phyloP scores from a whole-genome alignment of 2,888 invertebrate species.

The Siphonodentalium dalli region DNA sequence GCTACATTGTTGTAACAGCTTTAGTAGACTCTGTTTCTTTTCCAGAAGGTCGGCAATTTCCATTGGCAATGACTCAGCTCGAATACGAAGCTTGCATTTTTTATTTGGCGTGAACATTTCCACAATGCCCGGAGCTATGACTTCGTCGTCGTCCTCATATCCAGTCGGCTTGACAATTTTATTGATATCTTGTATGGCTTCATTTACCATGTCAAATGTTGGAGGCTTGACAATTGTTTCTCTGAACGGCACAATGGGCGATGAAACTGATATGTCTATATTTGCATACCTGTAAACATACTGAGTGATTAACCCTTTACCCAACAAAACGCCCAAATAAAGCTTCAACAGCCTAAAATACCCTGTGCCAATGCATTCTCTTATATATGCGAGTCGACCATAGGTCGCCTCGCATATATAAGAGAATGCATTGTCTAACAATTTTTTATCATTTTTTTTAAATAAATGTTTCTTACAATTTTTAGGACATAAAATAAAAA shows the following conservation, averaged over 20 bases:
- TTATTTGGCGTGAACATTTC: conserved; percentile 75
- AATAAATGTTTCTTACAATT: no score
- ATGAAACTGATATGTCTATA: conserved; percentile 83
- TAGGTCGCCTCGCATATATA: no score
- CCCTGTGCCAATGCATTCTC: no score
- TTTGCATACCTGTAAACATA: conserved; percentile 72
- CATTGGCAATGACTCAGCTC: conserved; percentile 80
- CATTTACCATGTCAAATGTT: conserved; percentile 84
- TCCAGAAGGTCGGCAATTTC: conserved; percentile 77
- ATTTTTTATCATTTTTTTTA: no score
- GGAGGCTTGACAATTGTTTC: conserved; percentile 89
- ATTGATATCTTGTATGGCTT: conserved; percentile 74
- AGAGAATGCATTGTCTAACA: no score
- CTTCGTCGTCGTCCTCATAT: conserved; percentile 41
- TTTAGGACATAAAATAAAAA: no score
- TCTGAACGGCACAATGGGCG: conserved; percentile 94
- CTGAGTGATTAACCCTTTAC: no score
- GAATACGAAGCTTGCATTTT: conserved; percentile 75
- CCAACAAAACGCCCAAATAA: no score
- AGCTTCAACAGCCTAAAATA: no score
- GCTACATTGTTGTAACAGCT: conserved; percentile 70
- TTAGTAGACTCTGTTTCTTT: conserved; percentile 75
- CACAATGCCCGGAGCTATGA: conserved; percentile 47
- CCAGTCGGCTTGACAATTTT: conserved; percentile 39
- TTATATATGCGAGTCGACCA: no score